Conservation (phyloP, 2,113 vertebrate species). For the Hemichromis elongatus region DNA sequence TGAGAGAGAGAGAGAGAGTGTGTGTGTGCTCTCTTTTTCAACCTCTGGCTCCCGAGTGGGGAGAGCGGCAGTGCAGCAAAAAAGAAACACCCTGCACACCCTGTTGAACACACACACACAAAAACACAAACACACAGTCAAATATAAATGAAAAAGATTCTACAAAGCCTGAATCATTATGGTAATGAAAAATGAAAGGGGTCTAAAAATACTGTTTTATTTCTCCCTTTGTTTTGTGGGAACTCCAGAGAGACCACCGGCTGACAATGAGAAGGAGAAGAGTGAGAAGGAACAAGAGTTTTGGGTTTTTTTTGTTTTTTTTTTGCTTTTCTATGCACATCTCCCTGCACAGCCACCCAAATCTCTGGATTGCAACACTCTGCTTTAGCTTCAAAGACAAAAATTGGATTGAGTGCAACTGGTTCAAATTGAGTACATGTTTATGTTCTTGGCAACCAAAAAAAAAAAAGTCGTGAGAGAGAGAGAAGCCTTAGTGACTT, state of each 20-base stretch:
- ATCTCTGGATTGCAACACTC: conserved; percentile 18
- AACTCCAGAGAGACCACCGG: conserved; percentile 48
- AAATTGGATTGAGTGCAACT: conserved; percentile 27
- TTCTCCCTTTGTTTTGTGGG: conserved; percentile 56
- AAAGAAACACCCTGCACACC: conserved; percentile 40
- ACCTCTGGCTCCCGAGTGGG: conserved; percentile 45
- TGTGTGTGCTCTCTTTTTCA: conserved; percentile 14
- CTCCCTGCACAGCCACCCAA: conserved; percentile 10
- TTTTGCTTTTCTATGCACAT: neutral
- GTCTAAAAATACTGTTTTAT: conserved; percentile 65
- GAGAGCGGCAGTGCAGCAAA: conserved; percentile 31
- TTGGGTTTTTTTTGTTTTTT: neutral
- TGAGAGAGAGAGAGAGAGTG: neutral
- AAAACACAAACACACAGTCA: conserved; percentile 16
- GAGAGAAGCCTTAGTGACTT: neutral
- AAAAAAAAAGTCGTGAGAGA: neutral
- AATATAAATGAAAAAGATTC: conserved; percentile 65
- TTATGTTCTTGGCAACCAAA: conserved; percentile 11
- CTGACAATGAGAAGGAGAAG: conserved; percentile 29
- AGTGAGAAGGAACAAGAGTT: neutral
- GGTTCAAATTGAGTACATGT: conserved; percentile 44
- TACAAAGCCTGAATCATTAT: conserved; percentile 65
- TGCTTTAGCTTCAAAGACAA: conserved; percentile 15
- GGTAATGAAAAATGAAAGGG: conserved; percentile 70
- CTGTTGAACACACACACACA: conserved; percentile 46